These are phyloP conservation scores for Hesperia comma DNA, from an alignment of 2,888 invertebrate species.

Conservation along the genomic window DNA sequence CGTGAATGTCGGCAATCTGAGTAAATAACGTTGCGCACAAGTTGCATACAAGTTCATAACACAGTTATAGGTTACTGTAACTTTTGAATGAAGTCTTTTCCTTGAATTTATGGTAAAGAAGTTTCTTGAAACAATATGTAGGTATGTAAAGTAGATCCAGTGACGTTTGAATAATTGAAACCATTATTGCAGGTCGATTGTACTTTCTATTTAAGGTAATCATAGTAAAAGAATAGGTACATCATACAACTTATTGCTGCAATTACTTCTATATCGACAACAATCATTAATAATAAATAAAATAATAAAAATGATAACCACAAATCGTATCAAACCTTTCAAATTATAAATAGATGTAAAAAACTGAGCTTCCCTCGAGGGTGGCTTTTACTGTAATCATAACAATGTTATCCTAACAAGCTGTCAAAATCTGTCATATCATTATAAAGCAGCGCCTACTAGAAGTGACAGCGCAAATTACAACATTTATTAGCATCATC, in stretches of 20 bases:
- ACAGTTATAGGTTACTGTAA: background rate
- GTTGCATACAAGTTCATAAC: background rate
- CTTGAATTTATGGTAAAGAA: background rate
- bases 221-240: no score
- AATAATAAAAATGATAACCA: background rate
- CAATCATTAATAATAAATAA: no score
- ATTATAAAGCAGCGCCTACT: constrained; percentile 13
- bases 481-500: constrained; percentile 50
- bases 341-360: no score
- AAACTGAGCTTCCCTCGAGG: background rate
- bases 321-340: no score
- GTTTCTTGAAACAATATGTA: no score
- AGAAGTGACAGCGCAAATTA: constrained; percentile 42
- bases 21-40: background rate
- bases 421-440: constrained; percentile 7
- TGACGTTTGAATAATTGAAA: no score
- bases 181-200: no score
- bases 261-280: no score
- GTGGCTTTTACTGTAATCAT: background rate
- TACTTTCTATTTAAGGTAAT: no score
- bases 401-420: background rate
- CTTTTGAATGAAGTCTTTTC: background rate
- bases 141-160: no score
- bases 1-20: background rate
- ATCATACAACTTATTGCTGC: no score